Evolutionary conservation across 2,797 vertebrate genomes (phyloP), one percentile per base, ranked within the genome.

Genomic region (Aeoliscus strigatus): DNA sequence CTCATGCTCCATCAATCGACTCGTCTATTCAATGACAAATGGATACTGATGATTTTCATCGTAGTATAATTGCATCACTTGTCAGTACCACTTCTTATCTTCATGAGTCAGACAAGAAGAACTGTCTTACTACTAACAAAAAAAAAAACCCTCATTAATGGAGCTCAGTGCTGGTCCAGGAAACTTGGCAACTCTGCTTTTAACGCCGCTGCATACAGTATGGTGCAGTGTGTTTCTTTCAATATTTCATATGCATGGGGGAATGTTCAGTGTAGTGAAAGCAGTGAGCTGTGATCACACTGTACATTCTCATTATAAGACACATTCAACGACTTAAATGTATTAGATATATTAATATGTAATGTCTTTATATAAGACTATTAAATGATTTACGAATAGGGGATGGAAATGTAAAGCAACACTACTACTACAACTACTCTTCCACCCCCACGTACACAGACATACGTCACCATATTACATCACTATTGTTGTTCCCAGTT

Each of bases 31-130:
- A 25, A 76, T 42, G 52, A 68, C 30, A 18, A 48, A 61, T 70
- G 12, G 56, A 54, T 41, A 65, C 44, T 46, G 68, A 77, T 70
- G 13, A 10, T 47, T 36, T 50, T 38, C 43, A 55, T 53, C 64
- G 47, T 51, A 46, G 33, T 47, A 27, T 58, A 64, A 73, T 29
- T 39, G 31, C 26, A 66, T 44, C 39, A 41, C 36, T 43, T 62
- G 64, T 62, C 70, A 39, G 26, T 32, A 21, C 11, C 14, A 25
- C 27, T 51, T 42, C 18, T 15, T 8, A 23, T 36, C 27, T 15
- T 27, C 60, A 72, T 74, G 1, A 72, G 68, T 79, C 61, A 50
- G 3, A 28, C 17, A 25, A 41, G 35, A 13, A 33, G 21, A 56
- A 30, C 33, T 21, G 24, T 57, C 57, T 60, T 34, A 31, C 11